A percentile compares a stretch with the other conserved stretches of the same genome.
phyloP scores from a whole-genome alignment of 2,888 invertebrate species.

The Artemia sinica region DNA sequence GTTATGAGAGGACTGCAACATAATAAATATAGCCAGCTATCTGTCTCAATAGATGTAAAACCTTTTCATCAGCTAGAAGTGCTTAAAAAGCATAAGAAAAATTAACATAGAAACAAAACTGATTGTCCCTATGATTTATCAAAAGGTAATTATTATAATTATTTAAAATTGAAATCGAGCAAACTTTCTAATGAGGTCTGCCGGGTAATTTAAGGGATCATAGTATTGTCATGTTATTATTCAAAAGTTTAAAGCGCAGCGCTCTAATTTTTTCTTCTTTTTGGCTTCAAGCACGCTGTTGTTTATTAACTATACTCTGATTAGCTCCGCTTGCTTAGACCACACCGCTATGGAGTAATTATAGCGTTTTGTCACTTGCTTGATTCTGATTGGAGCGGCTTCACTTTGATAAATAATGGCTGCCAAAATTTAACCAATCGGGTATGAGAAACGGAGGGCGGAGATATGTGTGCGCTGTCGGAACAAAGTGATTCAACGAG shows the following conservation, averaged over 20 bases:
- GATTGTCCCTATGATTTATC: no score
- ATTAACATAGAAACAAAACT: no score
- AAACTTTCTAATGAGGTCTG: no score
- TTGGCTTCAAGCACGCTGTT: background rate
- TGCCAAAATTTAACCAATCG: background rate
- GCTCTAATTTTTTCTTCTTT: background rate
- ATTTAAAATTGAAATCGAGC: no score
- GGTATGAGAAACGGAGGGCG: background rate
- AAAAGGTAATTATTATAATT: no score
- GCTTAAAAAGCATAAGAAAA: no score
- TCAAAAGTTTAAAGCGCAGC: background rate
- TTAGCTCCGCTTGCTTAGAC: background rate
- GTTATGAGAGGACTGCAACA: no score
- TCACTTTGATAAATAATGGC: background rate
- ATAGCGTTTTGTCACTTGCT: background rate
- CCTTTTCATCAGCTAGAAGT: no score
- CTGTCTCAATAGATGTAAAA: no score
- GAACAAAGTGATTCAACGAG: conserved; percentile 13
- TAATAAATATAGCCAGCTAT: no score
- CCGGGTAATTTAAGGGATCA: no score
- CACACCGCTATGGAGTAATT: conserved; percentile 5
- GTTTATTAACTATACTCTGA: conserved; percentile 13
- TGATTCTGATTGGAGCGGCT: conserved; percentile 2
- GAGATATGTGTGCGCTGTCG: conserved; percentile 11
- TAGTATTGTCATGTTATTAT: background rate